Evolutionary conservation across 2,888 invertebrate genomes (phyloP).

Genomic region (Drosophila planitibia): DNA sequence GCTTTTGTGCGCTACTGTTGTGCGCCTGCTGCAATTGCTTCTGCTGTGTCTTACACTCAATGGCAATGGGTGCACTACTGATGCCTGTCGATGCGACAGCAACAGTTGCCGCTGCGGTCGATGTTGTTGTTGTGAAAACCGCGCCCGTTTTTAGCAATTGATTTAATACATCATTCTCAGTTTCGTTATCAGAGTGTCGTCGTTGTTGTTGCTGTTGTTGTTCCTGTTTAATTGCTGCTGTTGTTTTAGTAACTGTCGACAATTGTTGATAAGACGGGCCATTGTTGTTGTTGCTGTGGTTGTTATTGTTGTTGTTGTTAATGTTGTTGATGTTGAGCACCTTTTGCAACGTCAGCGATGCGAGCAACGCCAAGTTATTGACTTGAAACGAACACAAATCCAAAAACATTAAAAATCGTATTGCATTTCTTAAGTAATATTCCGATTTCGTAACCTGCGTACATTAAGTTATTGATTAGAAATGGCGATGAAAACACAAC

Average conservation of each 20-base stretch:
- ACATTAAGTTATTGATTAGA: not conserved
- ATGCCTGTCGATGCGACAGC: conserved; percentile 34
- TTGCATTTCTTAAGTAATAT: not conserved
- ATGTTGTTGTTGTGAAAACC: conserved; percentile 52
- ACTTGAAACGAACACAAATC: conserved; percentile 59
- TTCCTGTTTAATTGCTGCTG: not conserved
- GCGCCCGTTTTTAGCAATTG: conserved; percentile 66
- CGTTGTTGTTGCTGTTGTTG: conserved; percentile 47
- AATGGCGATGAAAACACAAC: not conserved
- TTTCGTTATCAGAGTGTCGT: conserved; percentile 63
- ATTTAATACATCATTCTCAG: conserved; percentile 64
- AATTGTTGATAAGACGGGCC: conserved; percentile 45
- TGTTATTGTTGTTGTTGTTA: conserved; percentile 67
- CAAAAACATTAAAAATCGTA: not conserved
- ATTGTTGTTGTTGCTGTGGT: conserved; percentile 64
- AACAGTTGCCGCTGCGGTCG: conserved; percentile 27
- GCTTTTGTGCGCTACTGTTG: conserved; percentile 66
- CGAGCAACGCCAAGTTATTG: conserved; percentile 78
- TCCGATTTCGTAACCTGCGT: not conserved
- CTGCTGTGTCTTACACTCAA: conserved; percentile 52
- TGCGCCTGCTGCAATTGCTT: conserved; percentile 38
- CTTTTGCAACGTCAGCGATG: conserved; percentile 80
- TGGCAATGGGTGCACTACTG: conserved; percentile 64
- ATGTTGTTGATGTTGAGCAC: conserved; percentile 79
- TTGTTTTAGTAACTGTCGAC: conserved; percentile 26